phyloP scores from a whole-genome alignment of 2,113 vertebrate genomes.

The Phrynocephalus versicolor region DNA sequence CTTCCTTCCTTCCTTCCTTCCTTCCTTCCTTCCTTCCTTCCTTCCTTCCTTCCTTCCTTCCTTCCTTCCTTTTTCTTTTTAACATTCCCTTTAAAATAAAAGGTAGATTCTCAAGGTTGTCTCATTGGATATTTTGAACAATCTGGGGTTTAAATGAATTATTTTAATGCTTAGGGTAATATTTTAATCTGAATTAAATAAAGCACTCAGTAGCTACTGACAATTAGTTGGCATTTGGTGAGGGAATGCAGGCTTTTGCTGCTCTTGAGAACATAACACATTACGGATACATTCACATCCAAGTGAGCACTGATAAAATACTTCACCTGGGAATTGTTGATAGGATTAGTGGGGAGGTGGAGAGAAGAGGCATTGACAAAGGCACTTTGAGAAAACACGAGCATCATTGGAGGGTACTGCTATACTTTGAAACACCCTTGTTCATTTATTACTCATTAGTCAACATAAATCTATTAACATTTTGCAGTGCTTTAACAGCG shows the following conservation, averaged over 20 bases:
- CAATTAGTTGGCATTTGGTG: conserved; percentile 63
- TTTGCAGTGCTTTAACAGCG: conserved; percentile 47
- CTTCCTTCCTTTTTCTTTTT: no score
- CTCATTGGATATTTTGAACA: conserved; percentile 44
- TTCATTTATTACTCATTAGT: conserved; percentile 65
- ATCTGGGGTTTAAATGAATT: conserved; percentile 33
- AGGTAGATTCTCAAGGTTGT: conserved; percentile 19
- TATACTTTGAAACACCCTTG: conserved; percentile 51
- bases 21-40: no score
- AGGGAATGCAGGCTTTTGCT: conserved; percentile 51
- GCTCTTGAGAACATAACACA: conserved; percentile 62
- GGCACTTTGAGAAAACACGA: conserved; percentile 45
- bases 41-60: no score
- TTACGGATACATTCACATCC: conserved; percentile 65
- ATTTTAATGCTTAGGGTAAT: conserved; percentile 18
- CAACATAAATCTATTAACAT: conserved; percentile 62
- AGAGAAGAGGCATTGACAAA: conserved; percentile 46
- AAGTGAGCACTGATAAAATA: conserved; percentile 66
- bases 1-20: no score
- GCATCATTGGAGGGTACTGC: conserved; percentile 45
- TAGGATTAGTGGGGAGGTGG: conserved; percentile 59
- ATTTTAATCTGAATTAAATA: conserved; percentile 42
- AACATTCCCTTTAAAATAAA: conserved; percentile 29
- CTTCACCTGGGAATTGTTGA: conserved; percentile 65
- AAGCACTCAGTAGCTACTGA: conserved; percentile 57